Percentiles rank a stretch among this genome's conserved stretches.
phyloP scores from a whole-genome alignment of 2,888 invertebrate genomes.

The Lepeophtheirus nordmannii region DNA sequence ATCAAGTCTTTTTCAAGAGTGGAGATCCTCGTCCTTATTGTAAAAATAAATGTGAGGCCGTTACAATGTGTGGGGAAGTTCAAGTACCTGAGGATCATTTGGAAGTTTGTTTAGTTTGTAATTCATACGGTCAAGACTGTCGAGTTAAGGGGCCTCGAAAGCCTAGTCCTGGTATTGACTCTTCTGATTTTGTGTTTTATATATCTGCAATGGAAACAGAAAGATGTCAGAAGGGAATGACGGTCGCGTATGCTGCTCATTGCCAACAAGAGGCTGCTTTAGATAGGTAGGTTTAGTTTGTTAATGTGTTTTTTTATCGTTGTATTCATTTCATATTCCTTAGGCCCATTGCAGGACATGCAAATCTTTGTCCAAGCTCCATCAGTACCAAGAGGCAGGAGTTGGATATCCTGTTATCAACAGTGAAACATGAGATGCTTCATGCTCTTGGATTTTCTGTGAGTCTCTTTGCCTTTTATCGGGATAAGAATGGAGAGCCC shows the following conservation, averaged over 20 bases:
- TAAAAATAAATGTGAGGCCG: constrained; percentile 59
- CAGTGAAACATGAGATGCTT: constrained; percentile 94
- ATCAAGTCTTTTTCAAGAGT: constrained; percentile 63
- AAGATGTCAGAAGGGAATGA: constrained; percentile 56
- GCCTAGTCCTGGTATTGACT: constrained; percentile 38
- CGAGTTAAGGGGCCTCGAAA: constrained; percentile 27
- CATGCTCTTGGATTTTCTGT: constrained; percentile 96
- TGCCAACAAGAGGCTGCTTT: constrained; percentile 88
- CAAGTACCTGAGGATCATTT: constrained; percentile 80
- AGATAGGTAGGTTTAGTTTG: constrained; percentile 49
- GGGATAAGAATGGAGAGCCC: constrained; percentile 76
- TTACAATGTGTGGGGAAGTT: constrained; percentile 91
- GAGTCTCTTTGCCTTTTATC: constrained; percentile 85
- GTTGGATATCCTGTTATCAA: constrained; percentile 73
- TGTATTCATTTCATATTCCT: background rate
- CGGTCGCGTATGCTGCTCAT: constrained; percentile 83
- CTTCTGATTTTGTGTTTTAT: constrained; percentile 89
- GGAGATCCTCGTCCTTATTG: constrained; percentile 64
- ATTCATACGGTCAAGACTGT: constrained; percentile 70
- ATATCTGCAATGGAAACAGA: constrained; percentile 86
- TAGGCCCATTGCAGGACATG: constrained; percentile 95
- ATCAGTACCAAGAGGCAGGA: constrained; percentile 81
- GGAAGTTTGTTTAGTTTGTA: constrained; percentile 72
- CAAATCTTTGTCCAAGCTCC: constrained; percentile 89
- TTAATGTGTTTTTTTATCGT: no score